These are phyloP conservation scores for Musca vetustissima DNA, from an alignment of 1,140 invertebrate species.

Conservation along the genomic window DNA sequence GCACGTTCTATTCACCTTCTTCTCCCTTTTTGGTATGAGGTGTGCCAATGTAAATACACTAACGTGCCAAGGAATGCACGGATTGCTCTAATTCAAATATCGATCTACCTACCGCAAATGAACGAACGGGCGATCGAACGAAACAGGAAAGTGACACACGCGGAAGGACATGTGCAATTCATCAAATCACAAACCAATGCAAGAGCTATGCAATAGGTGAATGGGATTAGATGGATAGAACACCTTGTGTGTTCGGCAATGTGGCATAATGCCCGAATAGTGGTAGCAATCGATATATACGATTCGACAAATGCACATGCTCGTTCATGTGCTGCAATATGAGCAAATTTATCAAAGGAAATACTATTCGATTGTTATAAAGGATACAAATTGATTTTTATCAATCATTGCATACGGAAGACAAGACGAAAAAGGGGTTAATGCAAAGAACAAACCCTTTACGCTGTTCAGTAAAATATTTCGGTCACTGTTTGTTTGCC, in stretches of 20 bases:
- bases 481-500: too few species aligned
- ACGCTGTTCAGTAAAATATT: too few species aligned
- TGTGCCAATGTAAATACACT: not conserved
- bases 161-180: conserved; percentile 21
- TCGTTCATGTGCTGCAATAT: conserved; percentile 12
- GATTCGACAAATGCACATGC: too few species aligned
- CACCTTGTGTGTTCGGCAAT: conserved; percentile 12
- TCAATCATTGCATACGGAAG: not conserved
- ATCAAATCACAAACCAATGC: not conserved
- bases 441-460: too few species aligned
- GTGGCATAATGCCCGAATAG: too few species aligned
- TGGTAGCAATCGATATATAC: not conserved
- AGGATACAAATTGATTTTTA: conserved; percentile 17
- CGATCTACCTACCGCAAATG: not conserved
- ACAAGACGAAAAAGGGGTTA: too few species aligned
- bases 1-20: conserved; percentile 11
- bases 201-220: too few species aligned
- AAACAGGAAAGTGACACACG: conserved; percentile 7
- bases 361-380: not conserved
- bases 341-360: conserved; percentile 2
- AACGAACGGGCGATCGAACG: not conserved
- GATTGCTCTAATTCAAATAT: not conserved
- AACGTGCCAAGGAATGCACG: not conserved
- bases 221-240: not conserved
- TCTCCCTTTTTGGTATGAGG: too few species aligned